These are phyloP conservation scores for Ibidorhyncha struthersii DNA, from an alignment of 2,113 vertebrate genomes.

Conservation along the genomic window DNA sequence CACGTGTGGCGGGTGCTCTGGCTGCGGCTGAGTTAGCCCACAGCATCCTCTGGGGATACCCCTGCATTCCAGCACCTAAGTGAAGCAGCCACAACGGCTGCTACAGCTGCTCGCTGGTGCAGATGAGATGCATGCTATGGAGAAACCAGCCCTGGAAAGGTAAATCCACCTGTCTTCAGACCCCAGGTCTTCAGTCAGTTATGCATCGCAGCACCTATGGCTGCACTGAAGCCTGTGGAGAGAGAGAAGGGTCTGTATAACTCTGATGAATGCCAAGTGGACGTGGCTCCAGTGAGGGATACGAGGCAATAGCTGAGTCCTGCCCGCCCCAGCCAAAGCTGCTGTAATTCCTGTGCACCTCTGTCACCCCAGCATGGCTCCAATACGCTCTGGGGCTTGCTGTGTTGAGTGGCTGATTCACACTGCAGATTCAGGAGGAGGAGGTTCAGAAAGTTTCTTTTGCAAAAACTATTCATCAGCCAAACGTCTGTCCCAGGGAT, in stretches of 20 bases:
- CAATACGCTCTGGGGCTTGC: rapidly evolving
- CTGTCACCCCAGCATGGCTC: rapidly evolving
- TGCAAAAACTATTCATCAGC: not conserved
- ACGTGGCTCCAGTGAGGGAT: not conserved
- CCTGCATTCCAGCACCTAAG: not conserved
- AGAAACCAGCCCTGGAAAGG: not conserved
- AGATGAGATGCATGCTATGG: not conserved
- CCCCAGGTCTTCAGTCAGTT: rapidly evolving
- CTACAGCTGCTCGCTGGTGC: not conserved
- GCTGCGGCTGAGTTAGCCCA: not conserved
- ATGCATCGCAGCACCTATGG: not conserved
- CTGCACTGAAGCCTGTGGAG: not conserved
- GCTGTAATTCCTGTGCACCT: not conserved
- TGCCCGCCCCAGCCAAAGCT: not conserved
- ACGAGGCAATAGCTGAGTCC: not conserved
- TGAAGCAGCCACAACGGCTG: not conserved
- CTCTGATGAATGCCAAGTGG: not conserved
- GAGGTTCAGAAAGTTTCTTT: not conserved
- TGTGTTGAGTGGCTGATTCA: not conserved
- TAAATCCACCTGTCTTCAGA: not conserved
- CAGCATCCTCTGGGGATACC: not conserved
- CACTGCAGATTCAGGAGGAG: not conserved
- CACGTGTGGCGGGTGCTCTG: not conserved
- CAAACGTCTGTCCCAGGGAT: rapidly evolving
- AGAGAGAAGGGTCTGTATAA: not conserved